Conservation (phyloP, 2,888 invertebrate genomes). For the Empis stercorea region DNA sequence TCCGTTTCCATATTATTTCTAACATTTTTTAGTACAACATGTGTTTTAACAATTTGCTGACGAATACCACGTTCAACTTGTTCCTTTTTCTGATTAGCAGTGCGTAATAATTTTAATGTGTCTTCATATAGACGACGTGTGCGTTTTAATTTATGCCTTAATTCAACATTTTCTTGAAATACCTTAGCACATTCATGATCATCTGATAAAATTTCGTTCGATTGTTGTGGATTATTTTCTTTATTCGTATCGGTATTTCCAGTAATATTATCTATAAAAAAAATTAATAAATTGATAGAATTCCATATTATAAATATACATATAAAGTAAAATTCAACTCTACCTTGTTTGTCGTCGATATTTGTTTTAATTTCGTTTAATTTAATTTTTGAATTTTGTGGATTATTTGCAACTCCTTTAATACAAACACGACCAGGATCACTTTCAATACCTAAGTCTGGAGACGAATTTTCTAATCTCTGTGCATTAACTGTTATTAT, state of each 20-base stretch:
- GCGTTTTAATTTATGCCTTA: conserved; percentile 56
- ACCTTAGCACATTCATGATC: conserved; percentile 37
- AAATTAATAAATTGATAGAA: neutral
- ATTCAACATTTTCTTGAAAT: conserved; percentile 53
- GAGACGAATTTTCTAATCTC: conserved; percentile 47
- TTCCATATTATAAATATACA: neutral
- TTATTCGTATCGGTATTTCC: neutral
- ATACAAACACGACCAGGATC: conserved; percentile 56
- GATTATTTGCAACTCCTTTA: conserved; percentile 22
- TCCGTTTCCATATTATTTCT: conserved; percentile 55
- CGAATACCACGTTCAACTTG: conserved; percentile 74
- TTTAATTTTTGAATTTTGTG: conserved; percentile 6
- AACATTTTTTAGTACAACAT: conserved; percentile 60
- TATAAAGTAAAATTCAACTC: neutral
- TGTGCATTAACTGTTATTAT: conserved; percentile 12
- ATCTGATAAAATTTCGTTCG: neutral
- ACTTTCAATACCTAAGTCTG: conserved; percentile 83
- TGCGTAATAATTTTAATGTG: conserved; percentile 59
- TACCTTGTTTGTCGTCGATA: conserved; percentile 1
- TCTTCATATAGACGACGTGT: conserved; percentile 64
- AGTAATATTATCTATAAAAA: neutral
- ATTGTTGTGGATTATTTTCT: neutral
- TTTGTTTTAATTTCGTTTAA: neutral
- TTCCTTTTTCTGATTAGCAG: conserved; percentile 66
- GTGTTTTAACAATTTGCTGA: conserved; percentile 66